Base-by-base conservation (phyloP, 2,113 vertebrate genomes). In the Oxyruncus cristatus region DNA sequence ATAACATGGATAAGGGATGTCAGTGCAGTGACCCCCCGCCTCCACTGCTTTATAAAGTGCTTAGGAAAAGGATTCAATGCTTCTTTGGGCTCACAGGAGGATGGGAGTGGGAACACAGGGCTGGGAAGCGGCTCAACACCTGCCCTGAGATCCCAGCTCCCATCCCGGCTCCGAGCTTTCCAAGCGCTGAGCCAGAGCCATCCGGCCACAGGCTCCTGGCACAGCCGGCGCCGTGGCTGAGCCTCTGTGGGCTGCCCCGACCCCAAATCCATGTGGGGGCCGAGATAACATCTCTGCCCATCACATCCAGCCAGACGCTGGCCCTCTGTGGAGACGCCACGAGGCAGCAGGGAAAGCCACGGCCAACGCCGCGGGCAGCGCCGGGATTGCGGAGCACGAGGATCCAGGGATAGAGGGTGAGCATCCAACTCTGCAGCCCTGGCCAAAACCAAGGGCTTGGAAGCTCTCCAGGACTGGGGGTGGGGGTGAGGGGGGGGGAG, bases 11-110 rank as follows among this genome's bases (percentile, higher is more conserved):
- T 2, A 11, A 63, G 75, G 58, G 35, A 23, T 8, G 52, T 28
- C 59, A 28, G 37, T 0, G 2, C 14, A 6, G 77, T 1, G 19
- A 47, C 13, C 22, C 2, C 5, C 14, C 14, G 9, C 28, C 11
- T 50, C 12, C 33, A 24, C 58, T 8, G 63, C 61, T 67, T 41
- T 30, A 12, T 12, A 15, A 47, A 55, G 14, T 23, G 27, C 32
- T 15, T 22, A 46, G 53, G 39, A 39, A 74, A 74, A 52, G 52
- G 46, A 50, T 16, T n/a, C 0, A 5, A 8, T 14, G 13, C 55
- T 37, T 33, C 1, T 37, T 67, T 9, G 35, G 15, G 8, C 23
- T 20, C 53, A 2, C 37, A 6, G 28, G 33, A 30, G 71, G 53
- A n/a, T 1, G 52, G 56, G 5, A 65, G 37, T 1, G 14, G 37